Base-by-base conservation (phyloP, 1,140 invertebrate species). In the Mizuhopecten yessoensis region DNA sequence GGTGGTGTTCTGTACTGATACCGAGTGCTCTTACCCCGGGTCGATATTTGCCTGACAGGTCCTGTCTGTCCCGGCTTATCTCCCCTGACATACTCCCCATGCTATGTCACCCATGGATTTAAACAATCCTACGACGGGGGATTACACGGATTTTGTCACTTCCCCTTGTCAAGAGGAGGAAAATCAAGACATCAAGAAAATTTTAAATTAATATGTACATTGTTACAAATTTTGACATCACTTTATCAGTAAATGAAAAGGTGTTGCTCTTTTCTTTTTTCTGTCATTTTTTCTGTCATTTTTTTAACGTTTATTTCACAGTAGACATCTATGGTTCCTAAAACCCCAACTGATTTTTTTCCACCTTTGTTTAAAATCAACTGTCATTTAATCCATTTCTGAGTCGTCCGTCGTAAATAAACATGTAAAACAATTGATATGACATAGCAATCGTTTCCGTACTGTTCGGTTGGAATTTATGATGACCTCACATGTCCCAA, bases 1-100 rank as follows among this genome's bases (percentile, higher is more conserved):
- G n/a, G n/a, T 75, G 57, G n/a, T 75, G n/a, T 75, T 29, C n/a
- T n/a, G 11, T 29, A 29, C n/a, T 75, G 57, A 13, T 75, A 75
- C 23, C 1, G 23, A 75, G 57, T 11, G 57, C 29, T 75, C 5
- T 45, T 75, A 75, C 57, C 5, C 57, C 57, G 23, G 57, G 57
- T 75, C 57, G 57, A 75, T 75, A 75, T 29, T 0, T 9, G 5
- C 57, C n/a, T 75, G 57, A 75, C 57, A 75, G 57, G 23, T 75
- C n/a, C 57, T 75, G 57, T 75, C 57, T 75, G 57, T 75, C 23
- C 15, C 1, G 57, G 57, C n/a, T 75, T 75, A 75, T 75, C 57
- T 75, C 57, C 57, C 57, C 57, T 75, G n/a, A 17, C n/a, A 75
- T n/a, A n/a, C 57, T 75, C 57, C 9, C 57, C 57, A 75, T 75